Evolutionary conservation across 2,888 invertebrate genomes (phyloP).

Genomic region (Platycheirus rosarum): DNA sequence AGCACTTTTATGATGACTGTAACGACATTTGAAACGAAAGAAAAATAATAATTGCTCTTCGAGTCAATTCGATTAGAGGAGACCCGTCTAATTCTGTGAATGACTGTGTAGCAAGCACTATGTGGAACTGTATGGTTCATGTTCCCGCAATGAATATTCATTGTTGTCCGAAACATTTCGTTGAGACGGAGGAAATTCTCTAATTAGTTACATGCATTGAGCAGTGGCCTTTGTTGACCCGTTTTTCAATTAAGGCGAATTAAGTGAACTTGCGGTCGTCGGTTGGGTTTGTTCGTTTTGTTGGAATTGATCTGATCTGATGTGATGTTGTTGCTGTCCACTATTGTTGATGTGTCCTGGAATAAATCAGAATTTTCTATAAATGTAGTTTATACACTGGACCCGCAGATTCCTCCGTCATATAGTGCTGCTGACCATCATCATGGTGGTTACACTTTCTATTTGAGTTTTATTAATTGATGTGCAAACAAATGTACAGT

Average conservation of each 20-base stretch:
- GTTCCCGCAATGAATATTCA: slow-evolving; percentile 59
- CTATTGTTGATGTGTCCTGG: slow-evolving; percentile 55
- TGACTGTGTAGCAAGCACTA: slow-evolving; percentile 25
- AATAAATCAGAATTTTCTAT: slow-evolving; percentile 66
- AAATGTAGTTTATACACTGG: slow-evolving; percentile 16
- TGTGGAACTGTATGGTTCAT: not conserved
- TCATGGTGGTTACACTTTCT: slow-evolving; percentile 60
- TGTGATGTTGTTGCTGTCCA: slow-evolving; percentile 72
- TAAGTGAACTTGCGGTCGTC: slow-evolving; percentile 71
- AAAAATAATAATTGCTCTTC: slow-evolving; percentile 69
- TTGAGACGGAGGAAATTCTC: slow-evolving; percentile 76
- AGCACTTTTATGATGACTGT: slow-evolving; percentile 31
- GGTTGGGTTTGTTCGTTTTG: slow-evolving; percentile 7
- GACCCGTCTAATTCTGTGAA: slow-evolving; percentile 69
- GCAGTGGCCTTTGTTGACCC: slow-evolving; percentile 83
- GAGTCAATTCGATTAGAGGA: slow-evolving; percentile 72
- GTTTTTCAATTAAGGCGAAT: slow-evolving; percentile 83
- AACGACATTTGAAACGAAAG: slow-evolving; percentile 32
- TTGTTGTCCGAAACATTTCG: slow-evolving; percentile 71
- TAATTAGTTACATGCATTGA: slow-evolving; percentile 82
- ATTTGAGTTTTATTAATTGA: slow-evolving; percentile 70
- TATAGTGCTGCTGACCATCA: slow-evolving; percentile 58
- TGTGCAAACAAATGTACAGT: slow-evolving; percentile 64
- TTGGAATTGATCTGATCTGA: slow-evolving; percentile 53
- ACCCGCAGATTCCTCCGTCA: slow-evolving; percentile 58